Conservation (phyloP, 2,113 vertebrate genomes). For the Indri indri region DNA sequence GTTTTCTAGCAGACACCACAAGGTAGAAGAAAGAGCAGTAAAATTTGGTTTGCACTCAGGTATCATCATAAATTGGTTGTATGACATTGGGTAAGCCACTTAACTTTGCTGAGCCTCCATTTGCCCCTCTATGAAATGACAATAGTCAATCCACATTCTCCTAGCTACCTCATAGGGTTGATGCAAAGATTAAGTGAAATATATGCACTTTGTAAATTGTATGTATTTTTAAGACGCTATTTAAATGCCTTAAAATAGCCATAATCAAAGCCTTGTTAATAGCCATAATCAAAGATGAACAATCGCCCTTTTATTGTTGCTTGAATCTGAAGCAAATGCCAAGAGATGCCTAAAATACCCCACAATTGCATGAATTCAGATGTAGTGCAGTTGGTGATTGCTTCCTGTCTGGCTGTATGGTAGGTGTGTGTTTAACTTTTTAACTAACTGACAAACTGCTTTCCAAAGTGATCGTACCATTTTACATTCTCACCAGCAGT, state of each 20-base stretch:
- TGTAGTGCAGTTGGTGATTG: background rate
- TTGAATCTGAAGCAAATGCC: slow-evolving; percentile 7
- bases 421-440: background rate
- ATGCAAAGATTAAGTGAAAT: background rate
- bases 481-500: background rate
- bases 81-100: background rate
- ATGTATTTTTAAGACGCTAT: background rate
- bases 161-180: background rate
- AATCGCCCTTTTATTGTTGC: background rate
- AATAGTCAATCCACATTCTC: background rate
- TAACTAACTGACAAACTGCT: background rate
- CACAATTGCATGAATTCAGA: background rate
- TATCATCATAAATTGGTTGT: background rate
- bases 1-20: background rate
- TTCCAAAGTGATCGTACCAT: background rate
- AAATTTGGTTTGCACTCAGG: background rate
- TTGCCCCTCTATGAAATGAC: background rate
- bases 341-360: background rate
- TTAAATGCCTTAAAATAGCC: background rate
- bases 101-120: background rate
- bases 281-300: background rate
- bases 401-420: background rate
- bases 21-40: background rate
- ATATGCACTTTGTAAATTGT: background rate
- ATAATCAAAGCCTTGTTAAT: background rate